Percentiles rank a stretch among this genome's conserved stretches.
Evolutionary conservation across 2,113 vertebrate genomes (phyloP).

Genomic region (Catharus bicknelli): DNA sequence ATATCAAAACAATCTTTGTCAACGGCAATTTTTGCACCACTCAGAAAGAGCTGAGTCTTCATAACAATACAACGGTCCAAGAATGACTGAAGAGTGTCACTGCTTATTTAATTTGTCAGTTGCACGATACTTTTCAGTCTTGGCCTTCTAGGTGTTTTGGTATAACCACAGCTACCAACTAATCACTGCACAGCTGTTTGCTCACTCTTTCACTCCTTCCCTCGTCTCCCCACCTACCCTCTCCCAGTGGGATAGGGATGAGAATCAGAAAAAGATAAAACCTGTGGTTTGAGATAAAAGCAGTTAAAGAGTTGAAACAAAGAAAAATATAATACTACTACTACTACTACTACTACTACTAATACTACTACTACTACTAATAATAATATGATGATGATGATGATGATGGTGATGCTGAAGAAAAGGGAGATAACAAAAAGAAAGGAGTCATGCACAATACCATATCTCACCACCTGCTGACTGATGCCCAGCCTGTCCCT

Average conservation of each 20-base stretch:
- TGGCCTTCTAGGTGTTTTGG: neutral
- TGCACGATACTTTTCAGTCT: neutral
- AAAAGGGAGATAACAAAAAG: neutral
- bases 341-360: neutral
- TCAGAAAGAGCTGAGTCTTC: neutral
- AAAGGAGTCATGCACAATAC: neutral
- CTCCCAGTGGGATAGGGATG: neutral
- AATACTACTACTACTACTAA: neutral
- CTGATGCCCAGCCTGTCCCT: neutral
- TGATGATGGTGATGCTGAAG: too few species aligned
- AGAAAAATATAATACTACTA: neutral
- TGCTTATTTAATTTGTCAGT: neutral
- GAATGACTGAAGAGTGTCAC: neutral
- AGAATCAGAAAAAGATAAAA: neutral
- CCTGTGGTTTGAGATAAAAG: neutral
- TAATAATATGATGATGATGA: too few species aligned
- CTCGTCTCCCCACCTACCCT: neutral
- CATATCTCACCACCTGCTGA: neutral
- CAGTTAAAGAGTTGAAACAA: neutral
- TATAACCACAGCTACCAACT: neutral
- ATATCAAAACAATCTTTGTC: neutral
- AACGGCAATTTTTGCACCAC: neutral
- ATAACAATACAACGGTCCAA: neutral
- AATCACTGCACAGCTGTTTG: rapidly evolving
- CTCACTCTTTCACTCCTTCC: neutral